phyloP scores from a whole-genome alignment of 1,140 invertebrate species.

The Caerostris darwini region DNA sequence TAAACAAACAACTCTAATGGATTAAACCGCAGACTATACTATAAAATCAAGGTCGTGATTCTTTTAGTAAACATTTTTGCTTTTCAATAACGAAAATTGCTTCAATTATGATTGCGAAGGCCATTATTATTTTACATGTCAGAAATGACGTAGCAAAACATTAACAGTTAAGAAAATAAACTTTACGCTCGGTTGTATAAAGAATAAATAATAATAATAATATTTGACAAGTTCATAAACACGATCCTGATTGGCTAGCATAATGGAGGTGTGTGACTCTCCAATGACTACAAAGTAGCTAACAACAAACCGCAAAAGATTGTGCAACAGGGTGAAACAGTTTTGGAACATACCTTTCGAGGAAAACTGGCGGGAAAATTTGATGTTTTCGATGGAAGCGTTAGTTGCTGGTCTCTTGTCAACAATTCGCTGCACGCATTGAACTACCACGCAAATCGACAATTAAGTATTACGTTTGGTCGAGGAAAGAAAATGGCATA shows the following conservation, averaged over 20 bases:
- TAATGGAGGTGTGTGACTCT: background rate
- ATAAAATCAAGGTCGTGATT: too few species aligned
- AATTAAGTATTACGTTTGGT: background rate
- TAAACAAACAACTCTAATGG: too few species aligned
- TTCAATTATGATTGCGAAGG: too few species aligned
- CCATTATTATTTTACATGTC: background rate
- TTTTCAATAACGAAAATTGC: too few species aligned
- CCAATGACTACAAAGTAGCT: background rate
- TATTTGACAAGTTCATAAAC: background rate
- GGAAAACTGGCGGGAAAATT: background rate
- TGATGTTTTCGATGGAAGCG: background rate
- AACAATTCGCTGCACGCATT: background rate
- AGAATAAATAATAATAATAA: background rate
- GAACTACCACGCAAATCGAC: background rate
- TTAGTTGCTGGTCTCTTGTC: background rate
- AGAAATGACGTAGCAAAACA: background rate
- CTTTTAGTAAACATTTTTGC: too few species aligned
- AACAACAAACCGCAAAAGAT: background rate
- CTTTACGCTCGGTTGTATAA: background rate
- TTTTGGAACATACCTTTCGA: background rate
- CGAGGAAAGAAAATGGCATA: background rate
- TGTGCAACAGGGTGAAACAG: background rate
- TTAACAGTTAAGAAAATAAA: background rate
- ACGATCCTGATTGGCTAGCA: background rate
- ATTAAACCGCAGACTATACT: too few species aligned